These are phyloP conservation scores for Netelia melanura DNA, from an alignment of 2,888 invertebrate genomes.

Conservation along the genomic window DNA sequence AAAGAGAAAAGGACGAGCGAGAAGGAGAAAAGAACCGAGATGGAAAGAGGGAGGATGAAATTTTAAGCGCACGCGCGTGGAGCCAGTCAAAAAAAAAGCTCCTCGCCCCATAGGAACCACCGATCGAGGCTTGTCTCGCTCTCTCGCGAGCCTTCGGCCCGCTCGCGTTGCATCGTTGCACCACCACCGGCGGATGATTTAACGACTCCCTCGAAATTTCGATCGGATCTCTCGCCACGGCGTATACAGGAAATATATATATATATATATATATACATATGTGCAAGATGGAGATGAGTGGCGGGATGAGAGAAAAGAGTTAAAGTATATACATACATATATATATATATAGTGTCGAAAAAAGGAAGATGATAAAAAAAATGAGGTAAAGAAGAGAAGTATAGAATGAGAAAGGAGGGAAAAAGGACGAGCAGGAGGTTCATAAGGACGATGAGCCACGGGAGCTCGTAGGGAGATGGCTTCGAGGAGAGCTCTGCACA, in stretches of 20 bases:
- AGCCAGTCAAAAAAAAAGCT: constrained; percentile 61
- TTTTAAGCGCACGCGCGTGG: constrained; percentile 44
- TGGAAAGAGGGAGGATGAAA: constrained; percentile 12
- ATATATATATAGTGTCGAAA: constrained; percentile 58
- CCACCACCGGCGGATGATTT: constrained; percentile 74
- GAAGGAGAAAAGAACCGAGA: constrained; percentile 46
- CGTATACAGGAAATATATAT: constrained; percentile 54
- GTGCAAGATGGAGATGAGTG: constrained; percentile 71
- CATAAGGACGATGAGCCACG: constrained; percentile 57
- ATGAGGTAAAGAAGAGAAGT: constrained; percentile 71
- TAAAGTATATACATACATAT: constrained; percentile 37
- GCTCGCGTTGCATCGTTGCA: constrained; percentile 42
- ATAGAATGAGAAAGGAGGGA: constrained; percentile 66
- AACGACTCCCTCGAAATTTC: constrained; percentile 79
- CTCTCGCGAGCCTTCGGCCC: constrained; percentile 19
- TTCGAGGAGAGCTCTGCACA: constrained; percentile 28
- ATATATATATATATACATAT: constrained; percentile 10
- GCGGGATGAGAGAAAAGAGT: constrained; percentile 63
- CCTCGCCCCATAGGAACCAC: constrained; percentile 26
- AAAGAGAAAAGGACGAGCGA: constrained; percentile 13
- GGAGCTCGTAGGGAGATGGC: constrained; percentile 47
- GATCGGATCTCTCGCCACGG: constrained; percentile 74
- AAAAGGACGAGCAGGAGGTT: constrained; percentile 15
- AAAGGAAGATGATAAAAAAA: constrained; percentile 56
- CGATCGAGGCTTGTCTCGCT: constrained; percentile 18